Conservation (phyloP, 2,113 vertebrate species). For the Dolichotis patagonum region DNA sequence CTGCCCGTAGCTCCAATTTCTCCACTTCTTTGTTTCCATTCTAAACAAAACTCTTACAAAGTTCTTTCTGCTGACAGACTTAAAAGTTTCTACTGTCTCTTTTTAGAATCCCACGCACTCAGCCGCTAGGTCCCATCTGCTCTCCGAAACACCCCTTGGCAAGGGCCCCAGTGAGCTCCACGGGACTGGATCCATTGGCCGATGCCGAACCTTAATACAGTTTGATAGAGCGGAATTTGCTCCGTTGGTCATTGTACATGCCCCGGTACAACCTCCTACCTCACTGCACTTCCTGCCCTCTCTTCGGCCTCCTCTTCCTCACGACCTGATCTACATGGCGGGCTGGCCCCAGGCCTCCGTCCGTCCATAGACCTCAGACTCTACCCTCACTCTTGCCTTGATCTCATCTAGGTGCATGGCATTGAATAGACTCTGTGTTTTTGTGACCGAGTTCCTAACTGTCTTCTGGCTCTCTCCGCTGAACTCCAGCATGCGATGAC, state of each 20-base stretch:
- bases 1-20: neutral
- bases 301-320: neutral
- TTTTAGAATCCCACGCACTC: neutral
- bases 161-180: neutral
- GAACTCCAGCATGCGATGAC: neutral
- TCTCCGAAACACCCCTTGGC: neutral
- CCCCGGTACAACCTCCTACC: neutral
- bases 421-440: neutral
- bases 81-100: neutral
- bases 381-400: neutral
- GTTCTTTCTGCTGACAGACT: neutral
- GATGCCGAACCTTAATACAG: neutral
- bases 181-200: neutral
- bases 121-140: neutral
- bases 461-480: neutral
- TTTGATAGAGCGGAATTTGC: neutral
- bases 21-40: neutral
- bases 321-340: accelerated
- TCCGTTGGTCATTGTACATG: no score
- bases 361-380: neutral
- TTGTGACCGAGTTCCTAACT: neutral
- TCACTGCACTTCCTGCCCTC: neutral
- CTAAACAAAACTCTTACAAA: conserved; percentile 10
- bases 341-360: neutral
- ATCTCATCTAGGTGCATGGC: neutral